Percentiles rank a stretch among this genome's conserved stretches.
These are phyloP conservation scores for Phycodurus eques DNA, from an alignment of 2,113 vertebrate species.

Conservation along the genomic window DNA sequence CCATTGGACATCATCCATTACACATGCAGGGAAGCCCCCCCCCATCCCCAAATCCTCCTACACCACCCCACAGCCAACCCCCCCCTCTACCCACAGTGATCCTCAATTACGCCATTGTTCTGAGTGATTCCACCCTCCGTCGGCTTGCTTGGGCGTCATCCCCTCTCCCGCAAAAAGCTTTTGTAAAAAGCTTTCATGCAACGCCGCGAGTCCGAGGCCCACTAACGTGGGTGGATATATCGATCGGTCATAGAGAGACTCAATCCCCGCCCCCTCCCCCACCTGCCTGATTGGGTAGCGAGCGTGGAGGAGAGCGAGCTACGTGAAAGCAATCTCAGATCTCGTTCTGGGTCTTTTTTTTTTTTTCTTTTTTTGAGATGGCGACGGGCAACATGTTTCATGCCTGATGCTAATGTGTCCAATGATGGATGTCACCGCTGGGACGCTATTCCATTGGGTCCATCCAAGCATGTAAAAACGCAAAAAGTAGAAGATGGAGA, in stretches of 20 bases:
- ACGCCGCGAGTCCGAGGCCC: conserved; percentile 55
- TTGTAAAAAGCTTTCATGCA: conserved; percentile 72
- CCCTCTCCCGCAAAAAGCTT: conserved; percentile 55
- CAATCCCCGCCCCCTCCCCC: conserved; percentile 31
- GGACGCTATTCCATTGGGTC: conserved; percentile 46
- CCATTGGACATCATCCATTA: conserved; percentile 49
- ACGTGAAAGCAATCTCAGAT: conserved; percentile 4
- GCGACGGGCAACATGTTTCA: conserved; percentile 51
- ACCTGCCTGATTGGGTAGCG: conserved; percentile 10
- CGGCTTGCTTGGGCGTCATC: conserved; percentile 52
- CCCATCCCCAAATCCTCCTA: too few relatives aligned
- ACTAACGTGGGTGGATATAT: conserved; percentile 67
- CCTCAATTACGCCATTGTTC: conserved; percentile 75
- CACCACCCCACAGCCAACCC: not conserved
- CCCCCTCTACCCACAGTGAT: conserved; percentile 1
- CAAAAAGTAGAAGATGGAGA: conserved; percentile 22
- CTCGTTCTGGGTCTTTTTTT: not conserved
- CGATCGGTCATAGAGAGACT: conserved; percentile 71
- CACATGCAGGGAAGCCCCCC: conserved; percentile 45
- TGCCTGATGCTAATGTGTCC: conserved; percentile 69
- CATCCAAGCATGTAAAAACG: conserved; percentile 16
- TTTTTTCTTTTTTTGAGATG: not conserved
- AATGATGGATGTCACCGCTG: conserved; percentile 64
- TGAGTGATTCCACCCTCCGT: conserved; percentile 56
- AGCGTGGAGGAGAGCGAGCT: not conserved